Conservation (phyloP, 2,797 vertebrate species). For the Poecilia velifera region DNA sequence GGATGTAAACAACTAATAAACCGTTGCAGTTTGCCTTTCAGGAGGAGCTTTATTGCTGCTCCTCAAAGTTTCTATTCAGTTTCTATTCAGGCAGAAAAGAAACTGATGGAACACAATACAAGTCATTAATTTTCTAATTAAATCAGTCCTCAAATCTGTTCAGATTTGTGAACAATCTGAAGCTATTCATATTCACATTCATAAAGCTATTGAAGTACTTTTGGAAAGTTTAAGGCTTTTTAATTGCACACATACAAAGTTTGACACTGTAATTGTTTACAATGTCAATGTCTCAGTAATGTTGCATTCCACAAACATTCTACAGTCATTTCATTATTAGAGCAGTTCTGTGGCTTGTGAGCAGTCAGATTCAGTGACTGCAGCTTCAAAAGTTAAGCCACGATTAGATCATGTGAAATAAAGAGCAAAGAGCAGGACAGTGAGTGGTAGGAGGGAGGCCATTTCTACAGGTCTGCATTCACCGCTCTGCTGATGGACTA, state of each 20-base stretch:
- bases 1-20: background rate
- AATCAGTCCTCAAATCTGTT: background rate
- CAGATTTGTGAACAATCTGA: too few relatives aligned
- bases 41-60: background rate
- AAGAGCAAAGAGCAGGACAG: constrained; percentile 16
- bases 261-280: background rate
- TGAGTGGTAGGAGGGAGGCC: constrained; percentile 20
- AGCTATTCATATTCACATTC: too few relatives aligned
- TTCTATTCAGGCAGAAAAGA: background rate
- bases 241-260: background rate
- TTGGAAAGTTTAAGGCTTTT: too few relatives aligned
- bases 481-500: constrained; percentile 50
- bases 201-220: too few relatives aligned
- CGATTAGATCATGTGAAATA: background rate
- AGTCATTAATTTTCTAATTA: background rate
- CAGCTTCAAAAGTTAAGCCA: background rate
- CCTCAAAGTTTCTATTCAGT: background rate
- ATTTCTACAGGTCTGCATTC: constrained; percentile 45
- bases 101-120: background rate
- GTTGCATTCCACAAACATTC: background rate
- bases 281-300: background rate
- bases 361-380: background rate
- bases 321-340: background rate
- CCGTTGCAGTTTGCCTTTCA: background rate
- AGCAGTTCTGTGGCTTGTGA: background rate